A percentile compares a stretch with the other conserved stretches of the same genome.
These are phyloP conservation scores for Aradophagus sp. DNA, from an alignment of 1,140 invertebrate genomes.

Conservation along the genomic window DNA sequence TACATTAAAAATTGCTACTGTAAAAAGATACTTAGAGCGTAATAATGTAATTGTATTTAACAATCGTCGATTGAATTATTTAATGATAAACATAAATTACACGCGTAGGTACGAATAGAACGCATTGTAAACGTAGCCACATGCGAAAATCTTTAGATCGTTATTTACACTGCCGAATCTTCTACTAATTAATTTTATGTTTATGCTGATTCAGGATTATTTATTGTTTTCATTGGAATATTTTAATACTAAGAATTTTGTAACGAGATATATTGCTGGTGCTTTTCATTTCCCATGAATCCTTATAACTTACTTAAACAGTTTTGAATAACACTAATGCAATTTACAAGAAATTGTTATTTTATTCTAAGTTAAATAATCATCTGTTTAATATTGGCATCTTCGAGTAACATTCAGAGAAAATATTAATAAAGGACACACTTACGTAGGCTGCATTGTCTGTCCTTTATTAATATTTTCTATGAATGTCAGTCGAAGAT, in stretches of 20 bases:
- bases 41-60: constrained; percentile 53
- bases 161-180: constrained; percentile 74
- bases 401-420: too few species aligned
- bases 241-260: constrained; percentile 76
- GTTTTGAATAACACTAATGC: too few species aligned
- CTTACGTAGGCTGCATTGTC: too few species aligned
- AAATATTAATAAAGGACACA: too few species aligned
- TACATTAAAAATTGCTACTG: constrained; percentile 36
- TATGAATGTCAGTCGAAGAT: too few species aligned
- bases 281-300: constrained; percentile 10
- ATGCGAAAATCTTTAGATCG: constrained; percentile 68
- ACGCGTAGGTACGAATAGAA: constrained; percentile 67
- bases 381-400: too few species aligned
- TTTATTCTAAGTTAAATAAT: too few species aligned
- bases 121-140: constrained; percentile 67
- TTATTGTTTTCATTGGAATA: constrained; percentile 76
- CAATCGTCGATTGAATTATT: constrained; percentile 63
- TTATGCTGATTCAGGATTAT: constrained; percentile 71
- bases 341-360: too few species aligned
- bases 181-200: constrained; percentile 72
- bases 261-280: constrained; percentile 63
- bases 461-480: too few species aligned
- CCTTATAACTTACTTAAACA: too few species aligned
- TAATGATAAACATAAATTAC: constrained; percentile 62
- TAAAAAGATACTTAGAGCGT: constrained; percentile 55